These are phyloP conservation scores for Pteromalus puparum DNA, from an alignment of 1,140 invertebrate genomes.

Conservation along the genomic window DNA sequence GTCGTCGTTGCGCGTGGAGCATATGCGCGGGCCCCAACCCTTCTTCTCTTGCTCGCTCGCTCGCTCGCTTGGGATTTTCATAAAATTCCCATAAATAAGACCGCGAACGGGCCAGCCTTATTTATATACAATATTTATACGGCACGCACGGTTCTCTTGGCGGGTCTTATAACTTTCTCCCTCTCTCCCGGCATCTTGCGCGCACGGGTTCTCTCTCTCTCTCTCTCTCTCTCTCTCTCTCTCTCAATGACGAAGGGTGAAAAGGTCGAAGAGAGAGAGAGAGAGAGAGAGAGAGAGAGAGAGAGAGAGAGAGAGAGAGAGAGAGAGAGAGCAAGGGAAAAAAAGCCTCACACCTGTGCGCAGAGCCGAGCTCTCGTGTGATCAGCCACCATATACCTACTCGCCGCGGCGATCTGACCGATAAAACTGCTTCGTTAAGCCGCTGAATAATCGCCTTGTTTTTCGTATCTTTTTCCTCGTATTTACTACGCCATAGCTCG, in stretches of 20 bases:
- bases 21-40: constrained; percentile 45
- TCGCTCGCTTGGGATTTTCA: constrained; percentile 61
- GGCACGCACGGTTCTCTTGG: constrained; percentile 62
- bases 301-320: constrained; percentile 12
- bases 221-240: constrained; percentile 56
- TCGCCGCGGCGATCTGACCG: constrained; percentile 50
- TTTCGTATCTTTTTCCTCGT: constrained; percentile 51
- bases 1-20: neutral
- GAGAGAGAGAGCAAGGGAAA: neutral
- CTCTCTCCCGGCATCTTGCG: constrained; percentile 53
- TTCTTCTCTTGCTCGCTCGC: constrained; percentile 21
- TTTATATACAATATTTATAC: constrained; percentile 72
- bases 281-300: constrained; percentile 4
- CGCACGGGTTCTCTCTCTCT: neutral
- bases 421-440: constrained; percentile 55
- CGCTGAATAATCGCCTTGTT: constrained; percentile 55
- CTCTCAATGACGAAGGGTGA: constrained; percentile 47
- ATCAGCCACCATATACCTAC: neutral
- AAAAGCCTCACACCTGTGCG: constrained; percentile 22
- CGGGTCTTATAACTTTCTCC: constrained; percentile 65
- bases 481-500: constrained; percentile 31
- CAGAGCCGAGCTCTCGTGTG: neutral
- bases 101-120: constrained; percentile 59
- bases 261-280: constrained; percentile 49
- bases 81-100: constrained; percentile 70